These are phyloP conservation scores for Caerostris extrusa DNA, from an alignment of 1,140 invertebrate species.

Conservation along the genomic window DNA sequence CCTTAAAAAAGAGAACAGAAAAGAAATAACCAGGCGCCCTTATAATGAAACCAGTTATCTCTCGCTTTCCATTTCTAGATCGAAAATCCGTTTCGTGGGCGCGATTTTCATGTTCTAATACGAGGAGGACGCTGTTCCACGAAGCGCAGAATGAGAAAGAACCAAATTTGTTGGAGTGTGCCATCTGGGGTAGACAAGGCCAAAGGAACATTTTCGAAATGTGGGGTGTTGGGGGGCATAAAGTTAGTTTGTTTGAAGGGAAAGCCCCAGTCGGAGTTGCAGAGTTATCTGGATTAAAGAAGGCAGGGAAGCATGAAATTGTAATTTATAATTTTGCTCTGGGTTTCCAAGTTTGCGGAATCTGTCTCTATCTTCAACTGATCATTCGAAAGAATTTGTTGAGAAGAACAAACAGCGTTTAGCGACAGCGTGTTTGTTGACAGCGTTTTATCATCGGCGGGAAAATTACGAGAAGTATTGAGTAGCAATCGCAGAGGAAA, in stretches of 20 bases:
- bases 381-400: not conserved
- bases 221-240: not conserved
- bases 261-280: not conserved
- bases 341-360: not conserved
- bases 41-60: no score
- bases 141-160: slow-evolving; percentile 40
- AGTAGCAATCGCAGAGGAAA: not conserved
- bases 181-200: slow-evolving; percentile 3
- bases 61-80: not conserved
- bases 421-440: no score
- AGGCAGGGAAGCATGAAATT: slow-evolving; percentile 23
- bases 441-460: not conserved
- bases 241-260: not conserved
- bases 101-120: not conserved
- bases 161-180: slow-evolving; percentile 34
- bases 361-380: not conserved
- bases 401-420: no score
- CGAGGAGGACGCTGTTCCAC: not conserved
- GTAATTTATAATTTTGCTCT: slow-evolving; percentile 38
- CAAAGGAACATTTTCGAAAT: not conserved
- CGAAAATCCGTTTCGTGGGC: not conserved
- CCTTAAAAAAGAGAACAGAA: not conserved
- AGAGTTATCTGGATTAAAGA: slow-evolving; percentile 3
- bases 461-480: no score
- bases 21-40: not conserved